These are phyloP conservation scores for Papilio aristodemus DNA, from an alignment of 1,140 invertebrate genomes.

Conservation along the genomic window DNA sequence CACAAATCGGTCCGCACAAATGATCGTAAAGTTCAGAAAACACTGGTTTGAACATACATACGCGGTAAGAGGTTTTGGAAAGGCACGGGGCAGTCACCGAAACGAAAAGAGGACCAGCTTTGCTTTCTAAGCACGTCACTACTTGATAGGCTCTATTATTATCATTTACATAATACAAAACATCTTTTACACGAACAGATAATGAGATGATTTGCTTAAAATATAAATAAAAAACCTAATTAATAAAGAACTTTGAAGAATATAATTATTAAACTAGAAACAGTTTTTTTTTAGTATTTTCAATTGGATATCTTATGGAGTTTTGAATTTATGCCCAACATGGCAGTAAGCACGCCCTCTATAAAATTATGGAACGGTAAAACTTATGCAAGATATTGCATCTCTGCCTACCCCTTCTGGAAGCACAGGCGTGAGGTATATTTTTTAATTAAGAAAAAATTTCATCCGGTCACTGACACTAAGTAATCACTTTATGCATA, in stretches of 20 bases:
- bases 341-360: no score
- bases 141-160: slow-evolving; percentile 37
- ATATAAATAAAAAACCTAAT: background rate
- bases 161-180: slow-evolving; percentile 29
- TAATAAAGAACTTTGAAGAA: no score
- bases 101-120: slow-evolving; percentile 49
- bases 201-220: background rate
- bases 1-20: slow-evolving; percentile 14
- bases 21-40: slow-evolving; percentile 25
- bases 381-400: no score
- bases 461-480: background rate
- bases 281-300: no score
- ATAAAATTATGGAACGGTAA: no score
- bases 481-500: background rate
- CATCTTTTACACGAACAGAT: slow-evolving; percentile 4
- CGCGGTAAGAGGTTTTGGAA: slow-evolving; percentile 67
- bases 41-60: slow-evolving; percentile 44
- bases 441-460: background rate
- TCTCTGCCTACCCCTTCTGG: no score
- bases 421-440: background rate
- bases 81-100: slow-evolving; percentile 60
- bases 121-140: slow-evolving; percentile 59
- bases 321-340: no score
- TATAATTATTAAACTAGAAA: no score
- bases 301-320: no score